Percentiles rank a stretch among this genome's conserved stretches.
Conservation (phyloP, 2,113 vertebrate genomes). For the Zapus hudsonius region DNA sequence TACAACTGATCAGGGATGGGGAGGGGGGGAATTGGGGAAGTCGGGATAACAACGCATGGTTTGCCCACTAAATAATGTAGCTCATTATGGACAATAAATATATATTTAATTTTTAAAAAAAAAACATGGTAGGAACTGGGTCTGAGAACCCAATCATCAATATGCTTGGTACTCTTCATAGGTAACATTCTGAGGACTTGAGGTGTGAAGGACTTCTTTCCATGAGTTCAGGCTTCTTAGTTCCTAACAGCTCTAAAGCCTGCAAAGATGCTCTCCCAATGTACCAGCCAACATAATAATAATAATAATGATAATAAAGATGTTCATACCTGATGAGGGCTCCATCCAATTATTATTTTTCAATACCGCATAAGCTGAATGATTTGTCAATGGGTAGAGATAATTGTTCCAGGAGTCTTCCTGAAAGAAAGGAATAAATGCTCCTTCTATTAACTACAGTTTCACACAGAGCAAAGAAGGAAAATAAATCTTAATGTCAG, state of each 20-base stretch:
- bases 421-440: slow-evolving; percentile 63
- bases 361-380: slow-evolving; percentile 24
- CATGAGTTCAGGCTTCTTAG: slow-evolving; percentile 1
- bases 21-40: too few relatives aligned
- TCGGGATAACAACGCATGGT: too few relatives aligned
- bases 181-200: neutral
- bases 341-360: slow-evolving; percentile 80
- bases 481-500: slow-evolving; percentile 79
- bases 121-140: neutral
- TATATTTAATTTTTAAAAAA: neutral
- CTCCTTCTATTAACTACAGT: slow-evolving; percentile 53
- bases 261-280: neutral
- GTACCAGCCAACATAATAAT: slow-evolving; percentile 21
- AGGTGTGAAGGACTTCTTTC: neutral
- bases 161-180: neutral
- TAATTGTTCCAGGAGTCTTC: slow-evolving; percentile 69
- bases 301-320: slow-evolving; percentile 69
- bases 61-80: too few relatives aligned
- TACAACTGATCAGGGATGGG: too few relatives aligned
- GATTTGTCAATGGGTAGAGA: slow-evolving; percentile 39
- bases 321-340: slow-evolving; percentile 63
- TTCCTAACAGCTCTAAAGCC: neutral
- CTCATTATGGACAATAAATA: too few relatives aligned
- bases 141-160: neutral
- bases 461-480: slow-evolving; percentile 48